Conservation (phyloP, 1,140 invertebrate species). For the Odontomachus brunneus region DNA sequence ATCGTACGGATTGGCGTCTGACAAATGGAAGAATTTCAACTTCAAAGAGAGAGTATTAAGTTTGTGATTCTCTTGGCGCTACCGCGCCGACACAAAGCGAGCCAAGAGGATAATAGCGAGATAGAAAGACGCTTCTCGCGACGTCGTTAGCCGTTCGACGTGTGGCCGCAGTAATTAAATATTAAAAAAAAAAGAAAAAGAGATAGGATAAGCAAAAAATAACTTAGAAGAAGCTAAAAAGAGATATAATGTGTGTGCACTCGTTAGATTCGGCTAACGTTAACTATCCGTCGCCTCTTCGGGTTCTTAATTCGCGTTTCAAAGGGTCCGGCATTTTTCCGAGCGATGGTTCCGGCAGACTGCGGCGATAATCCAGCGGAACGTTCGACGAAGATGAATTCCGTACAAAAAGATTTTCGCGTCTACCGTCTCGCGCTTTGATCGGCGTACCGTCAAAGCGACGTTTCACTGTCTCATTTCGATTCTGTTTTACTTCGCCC, state of each 20-base stretch:
- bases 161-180: constrained; percentile 6
- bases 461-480: constrained; percentile 72
- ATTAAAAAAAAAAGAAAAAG: neutral
- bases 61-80: constrained; percentile 41
- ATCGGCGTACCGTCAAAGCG: constrained; percentile 72
- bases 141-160: constrained; percentile 42
- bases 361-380: constrained; percentile 59
- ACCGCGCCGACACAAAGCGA: constrained; percentile 30
- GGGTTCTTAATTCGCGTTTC: constrained; percentile 30
- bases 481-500: constrained; percentile 77
- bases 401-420: constrained; percentile 57
- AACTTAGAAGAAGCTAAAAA: no score
- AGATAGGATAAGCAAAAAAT: neutral
- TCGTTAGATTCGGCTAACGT: neutral
- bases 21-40: constrained; percentile 55
- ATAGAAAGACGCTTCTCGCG: constrained; percentile 12
- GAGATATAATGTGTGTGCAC: no score
- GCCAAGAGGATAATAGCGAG: constrained; percentile 15
- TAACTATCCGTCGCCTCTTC: constrained; percentile 24
- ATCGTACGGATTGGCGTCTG: constrained; percentile 47
- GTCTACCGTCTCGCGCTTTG: constrained; percentile 65
- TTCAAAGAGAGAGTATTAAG: constrained; percentile 54
- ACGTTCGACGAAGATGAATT: constrained; percentile 58
- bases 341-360: constrained; percentile 54
- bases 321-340: constrained; percentile 36